Percentiles rank a stretch among this genome's conserved stretches.
phyloP scores from a whole-genome alignment of 2,888 invertebrate genomes.

The Bellardia pandia region DNA sequence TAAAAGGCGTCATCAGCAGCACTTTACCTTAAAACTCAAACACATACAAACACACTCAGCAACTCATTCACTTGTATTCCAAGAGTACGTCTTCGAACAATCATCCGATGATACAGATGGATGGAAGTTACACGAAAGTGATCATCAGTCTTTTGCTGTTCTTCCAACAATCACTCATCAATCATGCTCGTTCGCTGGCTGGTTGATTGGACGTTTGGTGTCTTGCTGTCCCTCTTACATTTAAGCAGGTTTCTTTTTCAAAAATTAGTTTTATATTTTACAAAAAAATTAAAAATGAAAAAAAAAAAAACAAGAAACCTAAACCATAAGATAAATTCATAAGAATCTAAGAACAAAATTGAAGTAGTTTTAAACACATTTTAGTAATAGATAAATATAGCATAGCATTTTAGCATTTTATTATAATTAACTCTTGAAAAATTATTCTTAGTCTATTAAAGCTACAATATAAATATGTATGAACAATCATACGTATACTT shows the following conservation, averaged over 20 bases:
- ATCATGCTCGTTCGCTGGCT: slow-evolving; percentile 31
- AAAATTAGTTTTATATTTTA: slow-evolving; percentile 66
- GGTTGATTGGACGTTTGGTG: background rate
- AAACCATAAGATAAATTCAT: slow-evolving; percentile 38
- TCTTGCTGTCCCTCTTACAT: slow-evolving; percentile 49
- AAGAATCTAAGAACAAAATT: slow-evolving; percentile 36
- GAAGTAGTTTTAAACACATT: slow-evolving; percentile 64
- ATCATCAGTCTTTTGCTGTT: slow-evolving; percentile 46
- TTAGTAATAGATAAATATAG: slow-evolving; percentile 26
- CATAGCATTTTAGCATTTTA: slow-evolving; percentile 54
- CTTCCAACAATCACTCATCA: slow-evolving; percentile 48
- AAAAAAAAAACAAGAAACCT: background rate
- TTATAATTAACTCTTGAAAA: slow-evolving; percentile 56
- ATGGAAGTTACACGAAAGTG: slow-evolving; percentile 29
- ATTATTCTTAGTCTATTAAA: slow-evolving; percentile 53
- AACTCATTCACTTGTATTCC: background rate
- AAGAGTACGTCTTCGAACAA: background rate
- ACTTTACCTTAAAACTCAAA: slow-evolving; percentile 56
- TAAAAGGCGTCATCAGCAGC: slow-evolving; percentile 67
- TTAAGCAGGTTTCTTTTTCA: slow-evolving; percentile 69
- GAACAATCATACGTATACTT: background rate
- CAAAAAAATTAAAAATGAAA: slow-evolving; percentile 4
- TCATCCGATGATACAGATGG: slow-evolving; percentile 15
- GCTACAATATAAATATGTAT: background rate
- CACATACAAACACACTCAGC: slow-evolving; percentile 8